Evolutionary conservation across 2,113 vertebrate genomes (phyloP).

Genomic region (Turdus rufiventris): DNA sequence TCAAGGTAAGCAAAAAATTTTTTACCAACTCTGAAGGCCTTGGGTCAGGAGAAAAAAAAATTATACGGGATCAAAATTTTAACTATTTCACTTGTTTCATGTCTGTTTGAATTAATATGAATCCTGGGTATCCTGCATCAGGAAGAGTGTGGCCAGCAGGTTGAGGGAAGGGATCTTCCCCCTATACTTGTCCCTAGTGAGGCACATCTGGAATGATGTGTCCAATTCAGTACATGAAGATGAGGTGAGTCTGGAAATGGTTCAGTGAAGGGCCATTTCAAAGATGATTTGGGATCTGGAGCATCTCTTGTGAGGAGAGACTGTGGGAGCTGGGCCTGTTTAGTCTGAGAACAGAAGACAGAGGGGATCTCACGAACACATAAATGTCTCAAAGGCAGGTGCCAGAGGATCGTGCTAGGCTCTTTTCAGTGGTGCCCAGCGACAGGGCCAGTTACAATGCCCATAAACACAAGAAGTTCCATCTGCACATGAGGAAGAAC

Average conservation of each 20-base stretch:
- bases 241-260: background rate
- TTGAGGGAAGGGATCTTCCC: background rate
- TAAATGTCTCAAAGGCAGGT: background rate
- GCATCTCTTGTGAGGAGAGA: background rate
- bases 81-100: background rate
- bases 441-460: accelerated
- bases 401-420: background rate
- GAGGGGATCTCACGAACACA: background rate
- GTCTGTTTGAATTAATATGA: background rate
- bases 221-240: background rate
- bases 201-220: background rate
- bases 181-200: background rate
- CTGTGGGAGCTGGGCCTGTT: background rate
- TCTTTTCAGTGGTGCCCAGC: background rate
- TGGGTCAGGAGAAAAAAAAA: background rate
- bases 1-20: background rate
- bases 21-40: background rate
- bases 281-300: background rate
- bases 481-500: background rate
- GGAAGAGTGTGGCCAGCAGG: background rate
- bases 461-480: background rate
- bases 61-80: background rate
- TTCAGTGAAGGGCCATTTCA: background rate
- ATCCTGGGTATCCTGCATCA: background rate
- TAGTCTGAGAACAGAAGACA: background rate